A percentile compares a stretch with the other conserved stretches of the same genome.
phyloP scores from a whole-genome alignment of 2,888 invertebrate genomes.

The Cerastis rubricosa region DNA sequence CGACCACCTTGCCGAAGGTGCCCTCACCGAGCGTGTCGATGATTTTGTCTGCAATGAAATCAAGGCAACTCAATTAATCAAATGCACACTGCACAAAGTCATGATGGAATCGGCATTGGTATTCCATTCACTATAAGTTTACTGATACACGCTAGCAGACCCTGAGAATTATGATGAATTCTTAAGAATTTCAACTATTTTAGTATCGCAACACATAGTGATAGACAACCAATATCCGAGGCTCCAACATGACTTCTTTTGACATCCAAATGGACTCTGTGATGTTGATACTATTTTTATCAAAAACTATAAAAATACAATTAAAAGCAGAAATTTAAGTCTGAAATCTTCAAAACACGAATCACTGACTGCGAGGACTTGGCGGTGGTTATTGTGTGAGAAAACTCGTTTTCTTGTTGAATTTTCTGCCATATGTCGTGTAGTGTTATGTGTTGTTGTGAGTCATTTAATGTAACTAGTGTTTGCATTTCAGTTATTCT shows the following conservation, averaged over 20 bases:
- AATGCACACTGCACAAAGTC: constrained; percentile 78
- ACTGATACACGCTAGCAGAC: constrained; percentile 53
- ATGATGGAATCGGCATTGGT: constrained; percentile 82
- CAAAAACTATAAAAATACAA: constrained; percentile 65
- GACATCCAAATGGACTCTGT: constrained; percentile 57
- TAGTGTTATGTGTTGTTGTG: constrained; percentile 58
- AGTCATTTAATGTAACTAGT: constrained; percentile 57
- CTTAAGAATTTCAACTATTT: constrained; percentile 52
- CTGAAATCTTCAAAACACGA: constrained; percentile 71
- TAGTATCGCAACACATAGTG: constrained; percentile 54
- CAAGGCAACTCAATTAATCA: constrained; percentile 83
- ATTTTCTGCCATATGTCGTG: constrained; percentile 60
- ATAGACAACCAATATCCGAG: constrained; percentile 69
- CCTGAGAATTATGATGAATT: constrained; percentile 57
- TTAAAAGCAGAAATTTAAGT: constrained; percentile 63
- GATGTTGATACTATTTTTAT: constrained; percentile 63
- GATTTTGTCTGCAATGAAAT: constrained; percentile 98
- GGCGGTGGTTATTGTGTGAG: constrained; percentile 60
- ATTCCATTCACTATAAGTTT: constrained; percentile 62
- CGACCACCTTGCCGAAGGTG: constrained; percentile 99
- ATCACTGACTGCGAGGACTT: constrained; percentile 68
- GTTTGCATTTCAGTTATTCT: constrained; percentile 50
- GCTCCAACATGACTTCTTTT: constrained; percentile 81
- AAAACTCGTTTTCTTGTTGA: constrained; percentile 59
- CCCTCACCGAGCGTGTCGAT: constrained; percentile 99